A percentile compares a stretch with the other conserved stretches of the same genome.
phyloP scores from a whole-genome alignment of 2,797 vertebrate species.

The Sphenopsis melanotis region DNA sequence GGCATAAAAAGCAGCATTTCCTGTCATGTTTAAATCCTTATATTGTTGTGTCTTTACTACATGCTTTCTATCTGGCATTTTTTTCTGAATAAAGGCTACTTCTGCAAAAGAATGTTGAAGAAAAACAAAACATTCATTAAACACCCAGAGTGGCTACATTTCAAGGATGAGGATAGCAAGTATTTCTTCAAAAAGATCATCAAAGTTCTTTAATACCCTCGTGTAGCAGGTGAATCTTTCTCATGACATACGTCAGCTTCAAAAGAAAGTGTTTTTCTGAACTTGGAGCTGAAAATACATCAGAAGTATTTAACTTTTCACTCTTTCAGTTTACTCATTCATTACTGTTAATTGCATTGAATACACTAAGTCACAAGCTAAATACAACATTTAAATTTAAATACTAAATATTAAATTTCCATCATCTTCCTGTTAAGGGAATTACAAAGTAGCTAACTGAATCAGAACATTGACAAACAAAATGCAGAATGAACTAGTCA shows the following conservation, averaged over 20 bases:
- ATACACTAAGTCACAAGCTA: background rate
- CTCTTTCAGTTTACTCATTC: background rate
- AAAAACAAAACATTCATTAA: background rate
- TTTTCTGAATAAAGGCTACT: background rate
- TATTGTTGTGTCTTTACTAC: background rate
- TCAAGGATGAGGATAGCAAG: background rate
- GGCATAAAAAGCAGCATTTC: background rate
- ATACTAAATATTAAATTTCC: background rate
- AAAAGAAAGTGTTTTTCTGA: background rate
- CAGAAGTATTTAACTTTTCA: background rate
- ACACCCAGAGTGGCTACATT: background rate
- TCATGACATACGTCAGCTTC: background rate
- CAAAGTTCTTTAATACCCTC: background rate
- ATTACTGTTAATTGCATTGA: background rate
- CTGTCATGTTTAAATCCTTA: background rate
- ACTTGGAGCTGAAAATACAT: background rate
- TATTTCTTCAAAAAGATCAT: background rate
- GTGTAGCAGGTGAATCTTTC: background rate
- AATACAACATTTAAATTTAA: background rate
- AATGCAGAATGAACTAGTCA: background rate
- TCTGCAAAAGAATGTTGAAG: background rate
- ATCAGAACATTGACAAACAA: background rate
- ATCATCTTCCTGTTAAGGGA: background rate
- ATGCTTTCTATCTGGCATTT: background rate
- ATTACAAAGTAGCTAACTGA: background rate